Base-by-base conservation (phyloP, 2,113 vertebrate species). In the Pelmatolapia mariae region DNA sequence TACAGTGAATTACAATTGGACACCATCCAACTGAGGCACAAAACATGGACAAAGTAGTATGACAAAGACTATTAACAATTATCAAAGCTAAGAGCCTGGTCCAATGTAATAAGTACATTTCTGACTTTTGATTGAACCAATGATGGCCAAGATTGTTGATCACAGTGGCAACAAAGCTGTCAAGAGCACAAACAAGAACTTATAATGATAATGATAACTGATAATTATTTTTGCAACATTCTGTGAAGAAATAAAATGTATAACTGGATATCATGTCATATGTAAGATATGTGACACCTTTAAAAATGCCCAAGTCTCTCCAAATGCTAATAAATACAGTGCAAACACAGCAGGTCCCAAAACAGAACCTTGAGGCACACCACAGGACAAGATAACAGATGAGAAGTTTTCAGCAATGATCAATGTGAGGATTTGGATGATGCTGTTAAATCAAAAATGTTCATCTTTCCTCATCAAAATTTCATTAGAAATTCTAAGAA, bases 381-480 rank as follows among this genome's bases (percentile, higher is more conserved):
- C 1, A 40, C 63, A 43, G n/a, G 12, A 40, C 63, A 40, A 0
- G n/a, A 22, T 6, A 40, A 38, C 33, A 68, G 36, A 68, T 2
- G 33, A 38, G 33, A 38, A n/a, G 33, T 66, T 0, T n/a, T 66
- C 61, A 66, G 0, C 10, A 63, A 63, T 0, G 59, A 63, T 63
- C 31, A 63, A 63, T 63, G 31, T 36, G 59, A 63, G 6, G 57
- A 61, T 61, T 61, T 61, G 26, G 1, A 61, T 18, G 26, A 18
- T 61, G 31, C 16, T 63, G 59, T 11, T 63, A 63, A 36, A 63
- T 63, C 31, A 36, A 36, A 63, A 36, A 9, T 5, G 4, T 63
- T 63, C 59, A 7, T 63, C 10, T 0, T 63, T 63, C 59, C 31
- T 63, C 31, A 12, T 63, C 18, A 63, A 63, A 63, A 63, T n/a